Percentiles rank a stretch among this genome's conserved stretches.
Evolutionary conservation across 1,140 invertebrate genomes (phyloP).

Genomic region (Diabrotica undecimpunctata): DNA sequence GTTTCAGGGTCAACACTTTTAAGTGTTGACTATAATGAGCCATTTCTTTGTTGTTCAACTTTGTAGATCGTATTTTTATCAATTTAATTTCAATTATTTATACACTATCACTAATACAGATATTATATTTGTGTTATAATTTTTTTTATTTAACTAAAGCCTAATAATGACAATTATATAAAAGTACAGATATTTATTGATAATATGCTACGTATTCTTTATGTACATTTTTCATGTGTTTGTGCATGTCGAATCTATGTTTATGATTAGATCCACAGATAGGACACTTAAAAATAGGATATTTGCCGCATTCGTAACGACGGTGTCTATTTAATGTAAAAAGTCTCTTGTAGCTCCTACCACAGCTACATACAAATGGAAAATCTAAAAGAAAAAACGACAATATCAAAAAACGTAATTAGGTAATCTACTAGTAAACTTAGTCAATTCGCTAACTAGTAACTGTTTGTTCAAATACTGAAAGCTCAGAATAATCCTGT

Average conservation of each 20-base stretch:
- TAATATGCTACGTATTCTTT: not conserved
- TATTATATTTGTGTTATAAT: too few species aligned
- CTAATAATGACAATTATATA: constrained; percentile 5
- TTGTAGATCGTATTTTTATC: too few species aligned
- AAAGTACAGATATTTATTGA: not conserved
- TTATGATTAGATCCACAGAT: constrained; percentile 44
- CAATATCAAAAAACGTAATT: not conserved
- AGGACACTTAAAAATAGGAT: constrained; percentile 63
- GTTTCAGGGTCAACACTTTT: too few species aligned
- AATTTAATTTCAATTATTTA: not conserved
- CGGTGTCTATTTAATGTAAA: constrained; percentile 29
- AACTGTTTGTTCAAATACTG: too few species aligned
- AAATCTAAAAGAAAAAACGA: constrained; percentile 18
- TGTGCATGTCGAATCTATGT: constrained; percentile 35
- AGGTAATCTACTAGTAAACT: too few species aligned
- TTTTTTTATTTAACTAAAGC: too few species aligned
- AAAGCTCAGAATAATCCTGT: too few species aligned
- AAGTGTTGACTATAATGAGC: too few species aligned
- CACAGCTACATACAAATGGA: constrained; percentile 21
- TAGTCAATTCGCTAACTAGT: too few species aligned
- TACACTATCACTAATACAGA: not conserved
- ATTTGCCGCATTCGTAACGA: constrained; percentile 43
- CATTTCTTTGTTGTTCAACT: too few species aligned
- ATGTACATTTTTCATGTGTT: constrained; percentile 34
- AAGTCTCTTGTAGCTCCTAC: constrained; percentile 28